phyloP scores from a whole-genome alignment of 1,140 invertebrate genomes.

The Penaeus vannamei region DNA sequence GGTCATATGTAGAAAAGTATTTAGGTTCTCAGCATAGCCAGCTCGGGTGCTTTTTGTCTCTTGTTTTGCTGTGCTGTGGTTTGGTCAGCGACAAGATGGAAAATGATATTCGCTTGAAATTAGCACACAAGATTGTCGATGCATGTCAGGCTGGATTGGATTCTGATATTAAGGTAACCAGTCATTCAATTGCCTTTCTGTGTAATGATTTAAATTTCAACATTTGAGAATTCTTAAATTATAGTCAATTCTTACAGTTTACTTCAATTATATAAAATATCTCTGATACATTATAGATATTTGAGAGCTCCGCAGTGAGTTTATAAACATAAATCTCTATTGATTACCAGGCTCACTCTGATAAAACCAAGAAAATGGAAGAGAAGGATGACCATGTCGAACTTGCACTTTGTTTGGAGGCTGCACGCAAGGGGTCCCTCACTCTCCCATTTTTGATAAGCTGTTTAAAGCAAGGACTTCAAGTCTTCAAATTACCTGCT shows the following conservation, averaged over 20 bases:
- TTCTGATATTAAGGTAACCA: constrained; percentile 31
- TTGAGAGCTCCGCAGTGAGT: too few species aligned
- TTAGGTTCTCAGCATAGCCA: neutral
- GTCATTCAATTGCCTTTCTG: neutral
- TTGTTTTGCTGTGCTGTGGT: constrained; percentile 30
- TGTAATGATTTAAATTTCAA: neutral
- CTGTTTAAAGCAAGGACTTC: constrained; percentile 14
- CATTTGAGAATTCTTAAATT: too few species aligned
- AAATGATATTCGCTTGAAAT: neutral
- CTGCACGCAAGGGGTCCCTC: neutral
- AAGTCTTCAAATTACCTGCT: constrained; percentile 23
- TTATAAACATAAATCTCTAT: too few species aligned
- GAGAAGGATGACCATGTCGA: neutral
- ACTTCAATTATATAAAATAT: too few species aligned
- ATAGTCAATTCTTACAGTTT: too few species aligned
- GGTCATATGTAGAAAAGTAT: neutral
- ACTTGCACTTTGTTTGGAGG: neutral
- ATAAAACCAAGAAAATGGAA: neutral
- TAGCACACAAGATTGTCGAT: constrained; percentile 37
- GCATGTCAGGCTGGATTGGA: constrained; percentile 32
- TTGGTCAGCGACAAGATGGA: neutral
- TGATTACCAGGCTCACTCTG: too few species aligned
- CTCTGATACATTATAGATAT: too few species aligned
- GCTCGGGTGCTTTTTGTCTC: constrained; percentile 25
- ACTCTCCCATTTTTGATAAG: neutral